A percentile compares a stretch with the other conserved stretches of the same genome.
phyloP scores from a whole-genome alignment of 2,797 vertebrate species.

The Danionella dracula region DNA sequence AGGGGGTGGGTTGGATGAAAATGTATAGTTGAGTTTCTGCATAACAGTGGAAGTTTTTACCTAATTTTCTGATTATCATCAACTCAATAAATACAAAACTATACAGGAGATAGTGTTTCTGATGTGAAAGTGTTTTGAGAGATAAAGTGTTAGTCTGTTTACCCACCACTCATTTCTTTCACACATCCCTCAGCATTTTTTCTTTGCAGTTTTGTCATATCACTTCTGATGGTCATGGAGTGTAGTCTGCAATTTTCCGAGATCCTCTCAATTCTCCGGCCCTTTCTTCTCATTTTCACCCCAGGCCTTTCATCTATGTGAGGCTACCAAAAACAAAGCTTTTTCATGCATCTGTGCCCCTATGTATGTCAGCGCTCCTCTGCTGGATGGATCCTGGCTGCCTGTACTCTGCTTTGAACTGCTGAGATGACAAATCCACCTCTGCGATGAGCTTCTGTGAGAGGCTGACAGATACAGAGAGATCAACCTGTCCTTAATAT shows the following conservation, averaged over 20 bases:
- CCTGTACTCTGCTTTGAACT: conserved; percentile 21
- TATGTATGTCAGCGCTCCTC: conserved; percentile 17
- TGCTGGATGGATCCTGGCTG: conserved; percentile 5
- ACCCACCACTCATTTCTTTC: neutral
- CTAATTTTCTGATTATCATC: too few species aligned
- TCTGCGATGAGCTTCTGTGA: conserved; percentile 3
- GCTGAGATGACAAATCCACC: conserved; percentile 24
- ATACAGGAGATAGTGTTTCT: too few species aligned
- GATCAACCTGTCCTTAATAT: conserved; percentile 41
- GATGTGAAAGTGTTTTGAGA: too few species aligned
- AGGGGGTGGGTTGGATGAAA: too few species aligned
- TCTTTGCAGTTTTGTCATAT: conserved; percentile 27
- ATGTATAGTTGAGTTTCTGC: too few species aligned
- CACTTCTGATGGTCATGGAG: neutral
- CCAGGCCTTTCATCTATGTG: conserved; percentile 12
- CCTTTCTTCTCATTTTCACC: too few species aligned
- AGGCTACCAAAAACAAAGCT: neutral
- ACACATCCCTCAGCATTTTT: neutral
- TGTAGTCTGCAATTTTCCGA: conserved; percentile 5
- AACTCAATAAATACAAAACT: too few species aligned
- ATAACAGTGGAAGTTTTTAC: too few species aligned
- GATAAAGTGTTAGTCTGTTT: too few species aligned
- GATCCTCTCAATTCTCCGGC: conserved; percentile 12
- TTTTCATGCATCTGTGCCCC: conserved; percentile 27
- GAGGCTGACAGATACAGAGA: conserved; percentile 26